Conservation (phyloP, 37 sponge, comb jelly and placozoan genomes). For the Hexactinellida sp. region DNA sequence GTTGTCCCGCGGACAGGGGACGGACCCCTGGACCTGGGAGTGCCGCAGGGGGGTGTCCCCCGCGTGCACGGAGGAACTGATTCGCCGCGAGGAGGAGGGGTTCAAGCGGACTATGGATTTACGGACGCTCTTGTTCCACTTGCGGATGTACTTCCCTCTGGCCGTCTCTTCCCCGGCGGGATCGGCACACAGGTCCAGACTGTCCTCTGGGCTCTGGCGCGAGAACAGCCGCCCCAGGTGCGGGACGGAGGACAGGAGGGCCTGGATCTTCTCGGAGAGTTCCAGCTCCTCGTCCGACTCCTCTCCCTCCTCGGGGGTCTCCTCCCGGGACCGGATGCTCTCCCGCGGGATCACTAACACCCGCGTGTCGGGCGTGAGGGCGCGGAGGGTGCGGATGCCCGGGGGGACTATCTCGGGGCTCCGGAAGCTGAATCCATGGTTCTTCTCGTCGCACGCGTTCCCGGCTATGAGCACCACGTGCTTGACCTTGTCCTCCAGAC, state of each 20-base stretch:
- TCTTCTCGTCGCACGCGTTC: background rate
- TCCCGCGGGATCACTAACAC: background rate
- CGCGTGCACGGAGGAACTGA: background rate
- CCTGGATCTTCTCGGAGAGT: background rate
- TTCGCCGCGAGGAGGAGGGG: background rate
- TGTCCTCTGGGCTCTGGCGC: background rate
- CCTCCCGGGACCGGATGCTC: background rate
- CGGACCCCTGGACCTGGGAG: background rate
- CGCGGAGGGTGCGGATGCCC: background rate
- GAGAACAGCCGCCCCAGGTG: background rate
- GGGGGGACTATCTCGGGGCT: background rate
- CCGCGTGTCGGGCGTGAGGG: background rate
- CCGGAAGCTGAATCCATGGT: background rate
- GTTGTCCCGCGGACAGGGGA: background rate
- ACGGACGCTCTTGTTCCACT: background rate
- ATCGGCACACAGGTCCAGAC: background rate
- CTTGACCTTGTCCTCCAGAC: background rate
- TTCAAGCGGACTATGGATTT: background rate
- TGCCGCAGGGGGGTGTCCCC: background rate
- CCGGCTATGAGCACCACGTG: conserved; percentile 8
- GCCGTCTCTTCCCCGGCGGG: background rate
- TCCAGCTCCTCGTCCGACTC: background rate
- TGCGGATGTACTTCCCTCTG: background rate
- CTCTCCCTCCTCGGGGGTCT: background rate
- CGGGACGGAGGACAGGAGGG: conserved; percentile 15